Evolutionary conservation across 1,140 invertebrate genomes (phyloP), one percentile per base, ranked within the genome.

Genomic region (Leguminivora glycinivorella): DNA sequence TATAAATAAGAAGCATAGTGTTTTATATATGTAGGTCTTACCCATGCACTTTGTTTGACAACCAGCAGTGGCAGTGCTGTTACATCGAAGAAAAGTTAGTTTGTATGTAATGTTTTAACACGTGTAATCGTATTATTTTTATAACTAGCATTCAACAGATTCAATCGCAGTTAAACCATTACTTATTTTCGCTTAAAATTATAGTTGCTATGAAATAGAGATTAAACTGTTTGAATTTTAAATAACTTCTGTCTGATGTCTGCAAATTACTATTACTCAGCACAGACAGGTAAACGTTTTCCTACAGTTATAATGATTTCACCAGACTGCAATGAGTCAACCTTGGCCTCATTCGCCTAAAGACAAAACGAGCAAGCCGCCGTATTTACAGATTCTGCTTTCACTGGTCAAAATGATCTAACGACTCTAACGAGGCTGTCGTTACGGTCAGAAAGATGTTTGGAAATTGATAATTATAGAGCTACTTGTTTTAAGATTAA

Each of bases 261-360:
- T n/a, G 9, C 17, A 17, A 43, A 43, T 43, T 43, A 43, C 3
- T 7, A 38, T n/a, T 10, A 43, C 12, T 1, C 5, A 43, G 17
- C n/a, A 52, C 17, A 52, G 6, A 52, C 17, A 22, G 6, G 17
- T 22, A 17, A 52, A 17, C 47, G 47, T 7, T 52, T 52, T 52
- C 17, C 47, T 58, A 58, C 56, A 58, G 56, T 58, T 58, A 17
- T 58, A 58, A 58, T 26, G 56, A 58, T 58, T 58, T 58, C 56
- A 58, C 56, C 56, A 58, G 56, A 58, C 56, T 25, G 56, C 56
- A 58, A 58, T 58, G 56, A 58, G 24, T 58, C 56, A 58, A 58
- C 24, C 56, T 58, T 58, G 56, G 56, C 22, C 56, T 17, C 22
- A 58, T 58, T 58, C 24, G 14, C 10, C 10, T 25, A 25, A 58